Evolutionary conservation across 2,113 vertebrate species (phyloP).

Genomic region (Bambusicola thoracicus): DNA sequence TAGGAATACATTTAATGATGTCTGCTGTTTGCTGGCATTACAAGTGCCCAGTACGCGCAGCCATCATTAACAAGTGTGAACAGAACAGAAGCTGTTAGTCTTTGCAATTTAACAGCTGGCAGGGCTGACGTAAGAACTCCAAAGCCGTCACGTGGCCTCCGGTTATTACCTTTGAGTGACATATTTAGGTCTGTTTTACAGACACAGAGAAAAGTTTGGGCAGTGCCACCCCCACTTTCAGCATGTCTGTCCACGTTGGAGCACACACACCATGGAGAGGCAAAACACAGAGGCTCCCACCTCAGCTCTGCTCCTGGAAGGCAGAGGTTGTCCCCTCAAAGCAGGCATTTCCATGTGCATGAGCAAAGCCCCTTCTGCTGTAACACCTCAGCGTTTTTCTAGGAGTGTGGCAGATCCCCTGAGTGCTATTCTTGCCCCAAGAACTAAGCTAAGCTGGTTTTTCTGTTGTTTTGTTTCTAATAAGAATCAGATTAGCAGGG

Average conservation of each 20-base stretch:
- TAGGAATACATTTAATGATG: background rate
- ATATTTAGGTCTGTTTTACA: background rate
- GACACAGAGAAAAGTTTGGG: background rate
- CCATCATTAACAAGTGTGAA: background rate
- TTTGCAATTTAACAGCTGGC: background rate
- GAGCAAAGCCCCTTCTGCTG: background rate
- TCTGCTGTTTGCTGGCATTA: background rate
- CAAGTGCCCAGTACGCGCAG: background rate
- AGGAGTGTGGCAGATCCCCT: background rate
- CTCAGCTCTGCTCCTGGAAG: background rate
- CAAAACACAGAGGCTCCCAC: background rate
- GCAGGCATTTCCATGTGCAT: background rate
- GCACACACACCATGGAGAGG: background rate
- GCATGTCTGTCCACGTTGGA: background rate
- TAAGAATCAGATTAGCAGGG: background rate
- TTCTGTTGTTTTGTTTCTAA: background rate
- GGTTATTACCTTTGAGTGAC: background rate
- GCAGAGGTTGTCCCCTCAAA: background rate
- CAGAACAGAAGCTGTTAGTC: conserved; percentile 45
- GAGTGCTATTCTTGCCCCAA: background rate
- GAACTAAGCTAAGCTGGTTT: background rate
- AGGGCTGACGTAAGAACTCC: background rate
- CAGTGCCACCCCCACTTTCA: background rate
- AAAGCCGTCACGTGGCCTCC: background rate
- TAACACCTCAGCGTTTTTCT: background rate